These are phyloP conservation scores for Lepidocolaptes lacrymiger DNA, from an alignment of 2,797 vertebrate species.

Conservation along the genomic window DNA sequence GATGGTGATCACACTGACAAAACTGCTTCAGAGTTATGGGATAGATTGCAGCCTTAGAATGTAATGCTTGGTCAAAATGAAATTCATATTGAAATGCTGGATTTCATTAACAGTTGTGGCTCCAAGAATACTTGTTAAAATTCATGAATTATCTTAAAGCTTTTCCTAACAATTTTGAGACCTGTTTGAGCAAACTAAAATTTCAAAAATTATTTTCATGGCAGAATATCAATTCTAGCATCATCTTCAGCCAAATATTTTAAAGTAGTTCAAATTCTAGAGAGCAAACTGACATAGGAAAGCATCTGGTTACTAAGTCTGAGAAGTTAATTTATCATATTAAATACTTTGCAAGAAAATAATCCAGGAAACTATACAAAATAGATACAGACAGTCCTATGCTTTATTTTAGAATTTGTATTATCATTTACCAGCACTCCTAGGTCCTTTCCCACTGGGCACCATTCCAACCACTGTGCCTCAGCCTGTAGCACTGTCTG, in stretches of 20 bases:
- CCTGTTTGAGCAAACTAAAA: not conserved
- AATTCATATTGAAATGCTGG: constrained; percentile 1
- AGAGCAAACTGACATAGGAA: too few relatives aligned
- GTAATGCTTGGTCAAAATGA: constrained; percentile 27
- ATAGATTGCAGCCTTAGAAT: not conserved
- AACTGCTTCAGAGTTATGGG: not conserved
- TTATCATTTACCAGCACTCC: not conserved
- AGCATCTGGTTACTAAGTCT: too few relatives aligned
- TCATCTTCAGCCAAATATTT: not conserved
- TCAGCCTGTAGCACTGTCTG: not conserved
- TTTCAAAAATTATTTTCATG: not conserved
- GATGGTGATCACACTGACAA: not conserved
- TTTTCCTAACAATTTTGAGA: not conserved
- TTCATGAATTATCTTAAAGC: not conserved
- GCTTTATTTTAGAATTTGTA: too few relatives aligned
- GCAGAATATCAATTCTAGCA: not conserved
- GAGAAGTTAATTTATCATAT: too few relatives aligned
- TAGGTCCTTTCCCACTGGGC: not conserved
- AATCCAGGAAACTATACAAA: too few relatives aligned
- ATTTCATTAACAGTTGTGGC: not conserved
- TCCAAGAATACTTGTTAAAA: not conserved
- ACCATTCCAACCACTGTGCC: not conserved
- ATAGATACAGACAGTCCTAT: too few relatives aligned
- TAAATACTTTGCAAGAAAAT: too few relatives aligned
- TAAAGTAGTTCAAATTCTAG: too few relatives aligned